These are phyloP conservation scores for Helarctos malayanus DNA, from an alignment of 2,797 vertebrate genomes.

Conservation along the genomic window DNA sequence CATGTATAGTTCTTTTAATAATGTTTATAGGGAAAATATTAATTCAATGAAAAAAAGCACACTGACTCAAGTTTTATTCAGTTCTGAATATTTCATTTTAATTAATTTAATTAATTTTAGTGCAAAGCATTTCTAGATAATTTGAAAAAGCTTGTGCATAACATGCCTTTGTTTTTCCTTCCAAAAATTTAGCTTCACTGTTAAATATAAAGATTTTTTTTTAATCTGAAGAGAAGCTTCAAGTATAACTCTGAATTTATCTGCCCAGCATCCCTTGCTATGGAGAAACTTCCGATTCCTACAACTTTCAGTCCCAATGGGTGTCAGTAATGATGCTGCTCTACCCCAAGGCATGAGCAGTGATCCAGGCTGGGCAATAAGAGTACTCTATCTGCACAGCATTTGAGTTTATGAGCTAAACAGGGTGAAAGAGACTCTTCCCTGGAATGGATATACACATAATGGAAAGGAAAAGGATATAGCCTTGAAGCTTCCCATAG, in stretches of 20 bases:
- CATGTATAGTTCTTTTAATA: background rate
- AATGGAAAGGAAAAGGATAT: background rate
- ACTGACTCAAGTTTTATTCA: background rate
- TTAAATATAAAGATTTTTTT: background rate
- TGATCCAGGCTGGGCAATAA: background rate
- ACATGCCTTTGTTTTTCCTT: constrained; percentile 1
- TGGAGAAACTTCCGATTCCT: background rate
- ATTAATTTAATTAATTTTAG: background rate
- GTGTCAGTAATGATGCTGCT: background rate
- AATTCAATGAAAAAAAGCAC: background rate
- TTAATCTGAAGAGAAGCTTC: background rate
- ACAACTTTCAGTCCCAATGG: background rate
- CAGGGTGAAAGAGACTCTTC: background rate
- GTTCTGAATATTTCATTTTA: background rate
- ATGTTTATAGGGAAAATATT: background rate
- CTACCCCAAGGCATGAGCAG: background rate
- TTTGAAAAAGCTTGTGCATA: background rate
- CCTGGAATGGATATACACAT: background rate
- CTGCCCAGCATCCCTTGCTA: background rate
- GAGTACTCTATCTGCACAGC: background rate
- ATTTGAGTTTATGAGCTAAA: background rate
- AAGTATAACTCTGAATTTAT: background rate
- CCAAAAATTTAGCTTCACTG: background rate
- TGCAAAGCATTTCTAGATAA: constrained; percentile 1
- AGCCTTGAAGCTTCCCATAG: background rate